A percentile compares a stretch with the other conserved stretches of the same genome.
These are phyloP conservation scores for Himalopsyche japonica DNA, from an alignment of 2,888 invertebrate genomes.

Conservation along the genomic window DNA sequence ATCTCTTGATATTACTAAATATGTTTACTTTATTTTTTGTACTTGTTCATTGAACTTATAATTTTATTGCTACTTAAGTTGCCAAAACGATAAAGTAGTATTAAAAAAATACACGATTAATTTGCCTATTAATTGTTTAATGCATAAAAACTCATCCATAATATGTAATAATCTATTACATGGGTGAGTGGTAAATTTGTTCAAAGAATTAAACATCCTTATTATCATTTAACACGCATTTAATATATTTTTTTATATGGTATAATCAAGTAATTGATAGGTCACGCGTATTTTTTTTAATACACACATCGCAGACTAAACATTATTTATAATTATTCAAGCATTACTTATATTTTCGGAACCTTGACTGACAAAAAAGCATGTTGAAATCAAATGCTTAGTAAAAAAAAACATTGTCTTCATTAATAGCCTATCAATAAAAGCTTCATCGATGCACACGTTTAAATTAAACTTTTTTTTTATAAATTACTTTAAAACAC, in stretches of 20 bases:
- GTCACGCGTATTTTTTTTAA: background rate
- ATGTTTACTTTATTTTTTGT: no score
- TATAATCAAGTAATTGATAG: background rate
- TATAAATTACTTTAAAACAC: no score
- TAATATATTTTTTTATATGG: background rate
- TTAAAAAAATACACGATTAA: background rate
- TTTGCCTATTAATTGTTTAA: background rate
- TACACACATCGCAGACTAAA: background rate
- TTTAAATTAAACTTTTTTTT: no score
- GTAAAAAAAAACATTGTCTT: background rate
- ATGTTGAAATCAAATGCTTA: background rate
- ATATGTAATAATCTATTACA: background rate
- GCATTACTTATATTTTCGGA: background rate
- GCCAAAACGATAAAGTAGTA: background rate
- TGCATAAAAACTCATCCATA: background rate
- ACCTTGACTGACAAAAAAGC: background rate
- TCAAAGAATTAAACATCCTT: background rate
- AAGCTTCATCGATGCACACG: background rate
- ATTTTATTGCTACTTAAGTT: no score
- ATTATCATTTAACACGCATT: background rate
- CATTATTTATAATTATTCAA: background rate
- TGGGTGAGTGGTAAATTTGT: background rate
- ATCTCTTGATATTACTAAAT: no score
- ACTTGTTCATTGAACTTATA: no score
- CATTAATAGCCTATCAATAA: background rate